Base-by-base conservation (phyloP, 1,140 invertebrate genomes). In the Eumaeus atala region DNA sequence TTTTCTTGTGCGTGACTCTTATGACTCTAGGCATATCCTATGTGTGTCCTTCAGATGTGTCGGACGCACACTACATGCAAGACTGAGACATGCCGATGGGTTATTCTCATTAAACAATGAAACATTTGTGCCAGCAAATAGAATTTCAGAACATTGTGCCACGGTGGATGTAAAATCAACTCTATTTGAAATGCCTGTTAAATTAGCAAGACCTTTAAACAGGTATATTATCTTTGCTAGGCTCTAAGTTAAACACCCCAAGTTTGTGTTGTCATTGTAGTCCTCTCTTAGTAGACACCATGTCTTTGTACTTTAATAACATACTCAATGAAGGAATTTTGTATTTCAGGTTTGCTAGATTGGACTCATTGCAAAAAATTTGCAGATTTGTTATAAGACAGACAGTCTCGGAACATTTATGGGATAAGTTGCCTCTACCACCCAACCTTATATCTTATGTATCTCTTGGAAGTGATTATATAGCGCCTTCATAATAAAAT, bases 1-100 rank as follows among this genome's bases (percentile, higher is more conserved):
- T 6, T 87, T 87, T 50, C 68, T 87, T 51, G 84, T 87, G 1
- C 58, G 84, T 64, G 84, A 87, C 57, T 87, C 84, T 18, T 84
- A 74, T 72, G 78, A 84, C 56, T 83, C 79, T 14, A 66, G 80
- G 9, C 84, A 87, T 49, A 84, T 87, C 38, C 67, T 87, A 6
- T 87, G 84, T 74, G 82, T 87, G 12, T 87, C 84, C 34, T 87
- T 87, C 53, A 71, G 84, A 1, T 87, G 84, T 76, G 82, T 87
- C 3, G 84, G 84, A 9, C 68, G 81, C 35, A 87, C 84, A 36
- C 63, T 84, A 1, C 84, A 87, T 77, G 82, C 84, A 18, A 66
- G 84, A 3, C 67, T 87, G 11, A 59, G 80, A 54, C 84, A 87
- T 74, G 82, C 82, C 10, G 80, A 87, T 79, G 84, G 84, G 40